Evolutionary conservation across 1,140 invertebrate species (phyloP), one percentile per base, ranked within the genome.

Genomic region (Octopus bimaculoides): DNA sequence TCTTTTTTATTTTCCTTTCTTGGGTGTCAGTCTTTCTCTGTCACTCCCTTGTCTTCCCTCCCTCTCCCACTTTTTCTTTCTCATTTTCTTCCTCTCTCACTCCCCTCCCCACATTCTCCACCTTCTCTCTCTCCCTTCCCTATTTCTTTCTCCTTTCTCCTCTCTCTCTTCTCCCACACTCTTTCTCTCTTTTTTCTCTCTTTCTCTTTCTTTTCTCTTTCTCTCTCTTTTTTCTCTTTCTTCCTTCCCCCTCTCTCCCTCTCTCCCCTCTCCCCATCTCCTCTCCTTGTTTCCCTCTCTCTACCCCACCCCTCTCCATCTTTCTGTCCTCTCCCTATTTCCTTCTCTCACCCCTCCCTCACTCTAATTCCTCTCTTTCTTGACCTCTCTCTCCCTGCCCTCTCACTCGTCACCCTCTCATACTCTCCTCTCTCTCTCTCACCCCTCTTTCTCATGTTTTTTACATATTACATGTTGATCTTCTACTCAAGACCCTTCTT

Each of bases 301-400:
- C 61, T 66, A 9, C n/a, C 61, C n/a, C 61, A n/a, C 26, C 26
- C 26, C 26, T 41, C 26, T 41, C n/a, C n/a, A 10, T 66, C 61
- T 66, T n/a, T 66, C 61, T n/a, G 9, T 66, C 61, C n/a, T n/a
- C 61, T 10, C n/a, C 61, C 61, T 66, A 12, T n/a, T 66, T 66
- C 61, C 61, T n/a, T 66, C 61, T 66, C 61, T 66, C 61, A 66
- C 61, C 61, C n/a, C 61, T 66, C 61, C n/a, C 61, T 66, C 61
- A 3, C 3, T 41, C 26, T 41, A 1, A 41, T 41, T 41, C 26
- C 26, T 41, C 26, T 41, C 26, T 41, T 41, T 41, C 26, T 41
- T 3, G 1, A 41, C 26, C 26, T 0, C 26, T 0, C 26, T n/a
- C 61, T n/a, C n/a, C 61, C n/a, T n/a, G 12, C 61, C 12, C 12